Base-by-base conservation (phyloP, 2,113 vertebrate species). In the Lichenostomus cassidix region DNA sequence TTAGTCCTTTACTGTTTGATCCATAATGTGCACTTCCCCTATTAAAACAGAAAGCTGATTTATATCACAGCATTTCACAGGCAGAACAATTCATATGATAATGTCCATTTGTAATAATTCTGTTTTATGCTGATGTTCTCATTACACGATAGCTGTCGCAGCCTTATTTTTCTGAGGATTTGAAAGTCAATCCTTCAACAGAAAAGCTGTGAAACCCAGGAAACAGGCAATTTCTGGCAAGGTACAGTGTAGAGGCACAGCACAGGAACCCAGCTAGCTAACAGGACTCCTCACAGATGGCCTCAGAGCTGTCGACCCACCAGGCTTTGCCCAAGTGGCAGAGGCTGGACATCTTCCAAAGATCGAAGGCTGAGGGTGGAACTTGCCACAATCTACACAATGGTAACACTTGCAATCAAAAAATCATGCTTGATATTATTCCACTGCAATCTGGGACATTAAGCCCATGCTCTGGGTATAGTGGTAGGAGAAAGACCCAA, bases 241-340 rank as follows among this genome's bases (percentile, higher is more conserved):
- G 33, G 17, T 24, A 15, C 3, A 46, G 29, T 1, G 15, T 8
- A 21, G 28, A 87, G 63, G 65, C 59, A 33, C 12, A 73, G 58
- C 7, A 5, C 46, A 88, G 59, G 50, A 60, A 60, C 46, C 7
- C 70, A 88, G 53, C 31, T 20, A 21, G 55, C 39, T 3, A 14
- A 24, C 5, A 14, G 37, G 18, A 24, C 52, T 94, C 49, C 74
- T 85, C 2, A 1, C 75, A 83, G 68, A 70, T 3, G 7, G 79
- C 50, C 71, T 77, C 71, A 44, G 71, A 58, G 60, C 41, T 41
- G 17, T 17, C 11, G 11, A 41, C 37, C 75, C 42, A 63, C 0
- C 0, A 0, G 3, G 62, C 70, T 82, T 37, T 63, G 56, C 33
- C 47, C 2, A 0, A 68, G 52, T 1, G 5, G 44, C 58, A 95